Evolutionary conservation across 35 echinoderm and acorn worm genomes (phyloP), one percentile per base, ranked within the genome.

Genomic region (Eucidaris tribuloides): DNA sequence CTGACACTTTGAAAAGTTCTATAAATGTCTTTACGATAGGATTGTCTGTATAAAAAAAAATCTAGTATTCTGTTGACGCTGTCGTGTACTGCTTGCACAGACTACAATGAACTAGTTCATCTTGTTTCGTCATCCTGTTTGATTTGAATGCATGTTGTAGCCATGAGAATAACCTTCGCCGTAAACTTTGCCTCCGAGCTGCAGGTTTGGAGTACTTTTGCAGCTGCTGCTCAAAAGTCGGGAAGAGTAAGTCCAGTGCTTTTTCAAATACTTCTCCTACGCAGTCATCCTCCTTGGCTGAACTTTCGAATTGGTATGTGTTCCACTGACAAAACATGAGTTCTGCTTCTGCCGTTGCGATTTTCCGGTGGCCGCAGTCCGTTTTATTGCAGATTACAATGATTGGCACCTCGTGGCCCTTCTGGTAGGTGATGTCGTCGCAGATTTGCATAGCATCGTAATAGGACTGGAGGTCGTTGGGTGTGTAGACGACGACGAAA

Each of bases 401-500:
- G 80, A 82, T 62, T 15, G 80, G 56, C 20, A 60, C 33, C 18
- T 58, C 58, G 0, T 31, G 48, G 32, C 54, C 50, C 28, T 57
- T 58, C 39, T 38, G 18, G 32, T 2, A 31, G 7, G n/a, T 27
- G 54, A 82, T 82, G 22, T 82, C 80, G 33, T 60, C 58, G 27
- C 58, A 62, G 36, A 45, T 82, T 57, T 3, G 15, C n/a, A 59
- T 34, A 17, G 58, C 48, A 62, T 82, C 29, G 13, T 34, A 24
- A 57, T 60, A 82, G 9, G 80, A 82, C 54, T 32, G 11, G 6
- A 38, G 36, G 58, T 82, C 58, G 40, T 82, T 57, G 29, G 37
- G 15, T 17, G 80, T 18, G 34, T 82, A 82, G 9, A 82, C 80
- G 80, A 82, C 50, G 37, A 62, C 80, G 34, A 82, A 82, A 23